Evolutionary conservation across 2,113 vertebrate species (phyloP).

Genomic region (Marmota monax): DNA sequence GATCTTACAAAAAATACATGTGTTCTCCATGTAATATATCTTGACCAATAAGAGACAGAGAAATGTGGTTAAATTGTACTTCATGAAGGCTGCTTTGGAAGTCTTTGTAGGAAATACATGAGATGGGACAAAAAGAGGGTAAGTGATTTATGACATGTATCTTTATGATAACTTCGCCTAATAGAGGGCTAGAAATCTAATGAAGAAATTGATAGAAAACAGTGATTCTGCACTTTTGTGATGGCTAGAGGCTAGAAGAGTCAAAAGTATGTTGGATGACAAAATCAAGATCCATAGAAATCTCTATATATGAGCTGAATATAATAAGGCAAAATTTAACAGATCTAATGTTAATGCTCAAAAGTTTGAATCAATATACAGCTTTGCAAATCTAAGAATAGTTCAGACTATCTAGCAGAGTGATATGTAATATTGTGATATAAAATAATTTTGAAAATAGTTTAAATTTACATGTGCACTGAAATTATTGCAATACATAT

Average conservation of each 20-base stretch:
- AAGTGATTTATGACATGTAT: background rate
- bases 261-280: background rate
- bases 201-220: background rate
- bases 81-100: background rate
- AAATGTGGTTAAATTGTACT: background rate
- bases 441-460: background rate
- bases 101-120: background rate
- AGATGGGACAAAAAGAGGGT: background rate
- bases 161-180: slow-evolving; percentile 12
- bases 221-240: background rate
- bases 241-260: background rate
- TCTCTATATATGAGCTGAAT: background rate
- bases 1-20: background rate
- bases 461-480: slow-evolving; percentile 9
- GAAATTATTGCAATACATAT: slow-evolving; percentile 14
- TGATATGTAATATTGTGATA: background rate
- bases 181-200: background rate
- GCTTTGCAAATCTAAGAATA: background rate
- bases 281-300: background rate
- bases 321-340: slow-evolving; percentile 18
- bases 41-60: background rate
- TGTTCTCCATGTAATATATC: background rate
- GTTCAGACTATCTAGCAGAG: background rate
- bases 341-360: background rate
- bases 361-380: slow-evolving; percentile 1